These are phyloP conservation scores for Vultur gryphus DNA, from an alignment of 2,797 vertebrate species.

Conservation along the genomic window DNA sequence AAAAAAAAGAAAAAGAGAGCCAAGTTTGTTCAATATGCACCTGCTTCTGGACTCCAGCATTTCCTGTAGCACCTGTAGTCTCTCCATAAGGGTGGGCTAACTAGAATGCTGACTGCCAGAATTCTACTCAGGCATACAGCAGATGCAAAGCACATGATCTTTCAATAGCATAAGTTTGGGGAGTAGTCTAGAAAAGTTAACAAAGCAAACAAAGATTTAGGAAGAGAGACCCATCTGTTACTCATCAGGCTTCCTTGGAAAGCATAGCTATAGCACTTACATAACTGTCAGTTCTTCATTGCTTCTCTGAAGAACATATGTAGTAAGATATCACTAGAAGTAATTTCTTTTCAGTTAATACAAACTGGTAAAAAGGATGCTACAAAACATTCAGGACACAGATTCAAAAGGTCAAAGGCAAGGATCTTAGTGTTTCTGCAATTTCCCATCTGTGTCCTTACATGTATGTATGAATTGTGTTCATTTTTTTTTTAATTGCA, in stretches of 20 bases:
- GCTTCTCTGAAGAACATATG: background rate
- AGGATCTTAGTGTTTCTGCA: background rate
- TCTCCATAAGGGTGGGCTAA: background rate
- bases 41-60: background rate
- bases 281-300: background rate
- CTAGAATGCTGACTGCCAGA: background rate
- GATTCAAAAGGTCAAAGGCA: background rate
- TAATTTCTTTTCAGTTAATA: background rate
- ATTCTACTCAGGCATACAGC: background rate
- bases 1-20: too few species aligned
- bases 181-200: background rate
- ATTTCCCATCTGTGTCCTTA: background rate
- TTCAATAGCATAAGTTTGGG: background rate
- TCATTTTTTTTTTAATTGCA: background rate
- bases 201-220: background rate
- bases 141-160: background rate
- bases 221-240: background rate
- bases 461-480: accelerated
- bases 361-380: background rate
- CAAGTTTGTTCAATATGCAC: background rate
- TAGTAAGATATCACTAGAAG: background rate
- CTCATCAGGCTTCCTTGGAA: background rate
- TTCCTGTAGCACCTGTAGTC: background rate
- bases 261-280: background rate
- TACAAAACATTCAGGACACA: background rate